A percentile compares a stretch with the other conserved stretches of the same genome.
Conservation (phyloP, 1,140 invertebrate species). For the Thalassaphorura encarpata region DNA sequence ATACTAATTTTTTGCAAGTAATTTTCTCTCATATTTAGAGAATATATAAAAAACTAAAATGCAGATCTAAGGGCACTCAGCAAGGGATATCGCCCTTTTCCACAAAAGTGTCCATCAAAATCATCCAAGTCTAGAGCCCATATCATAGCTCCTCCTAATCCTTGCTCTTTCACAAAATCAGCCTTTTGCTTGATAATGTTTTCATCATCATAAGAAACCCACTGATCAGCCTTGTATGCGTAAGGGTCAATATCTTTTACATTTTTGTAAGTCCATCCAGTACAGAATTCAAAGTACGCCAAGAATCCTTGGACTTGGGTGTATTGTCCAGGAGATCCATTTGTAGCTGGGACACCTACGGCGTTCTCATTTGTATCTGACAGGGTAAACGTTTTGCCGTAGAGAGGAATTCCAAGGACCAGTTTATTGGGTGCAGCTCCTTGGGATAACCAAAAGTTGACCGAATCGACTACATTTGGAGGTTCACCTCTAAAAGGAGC, state of each 20-base stretch:
- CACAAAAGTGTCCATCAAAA: slow-evolving; percentile 51
- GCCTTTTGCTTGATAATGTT: slow-evolving; percentile 50
- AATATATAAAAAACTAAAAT: no score
- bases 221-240: slow-evolving; percentile 52
- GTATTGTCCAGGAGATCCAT: slow-evolving; percentile 64
- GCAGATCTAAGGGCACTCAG: slow-evolving; percentile 59
- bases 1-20: no score
- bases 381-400: slow-evolving; percentile 72
- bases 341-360: slow-evolving; percentile 56
- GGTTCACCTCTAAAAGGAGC: slow-evolving; percentile 59
- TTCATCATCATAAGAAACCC: slow-evolving; percentile 70
- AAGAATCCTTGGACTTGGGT: slow-evolving; percentile 70
- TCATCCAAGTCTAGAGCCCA: slow-evolving; percentile 69
- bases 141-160: slow-evolving; percentile 63
- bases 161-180: slow-evolving; percentile 46
- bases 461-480: slow-evolving; percentile 70
- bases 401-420: slow-evolving; percentile 63
- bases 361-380: slow-evolving; percentile 50
- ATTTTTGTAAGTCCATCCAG: slow-evolving; percentile 54
- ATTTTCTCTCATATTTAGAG: no score
- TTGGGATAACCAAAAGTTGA: slow-evolving; percentile 66
- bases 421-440: slow-evolving; percentile 63
- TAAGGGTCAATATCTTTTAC: slow-evolving; percentile 49
- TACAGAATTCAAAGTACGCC: slow-evolving; percentile 62
- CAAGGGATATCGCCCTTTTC: slow-evolving; percentile 66